These are phyloP conservation scores for Brachionus rubens DNA, from an alignment of 1,140 invertebrate genomes.

Conservation along the genomic window DNA sequence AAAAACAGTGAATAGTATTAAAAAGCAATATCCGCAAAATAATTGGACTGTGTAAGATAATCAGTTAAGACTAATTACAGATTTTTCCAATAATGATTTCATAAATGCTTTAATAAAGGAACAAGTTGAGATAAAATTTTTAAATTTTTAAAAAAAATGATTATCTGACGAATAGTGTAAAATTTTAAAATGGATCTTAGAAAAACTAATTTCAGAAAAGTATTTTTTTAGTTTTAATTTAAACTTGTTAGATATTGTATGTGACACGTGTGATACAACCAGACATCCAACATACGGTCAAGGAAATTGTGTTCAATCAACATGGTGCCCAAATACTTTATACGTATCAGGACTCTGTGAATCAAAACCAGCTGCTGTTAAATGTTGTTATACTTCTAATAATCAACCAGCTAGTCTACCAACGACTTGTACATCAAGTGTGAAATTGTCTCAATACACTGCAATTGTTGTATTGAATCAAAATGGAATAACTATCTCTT, in stretches of 20 bases:
- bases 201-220: too few relatives aligned
- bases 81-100: too few relatives aligned
- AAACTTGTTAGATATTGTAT: conserved; percentile 1
- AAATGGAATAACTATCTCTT: conserved; percentile 4
- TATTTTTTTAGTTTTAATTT: too few relatives aligned
- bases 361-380: conserved; percentile 20
- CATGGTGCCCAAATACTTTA: conserved; percentile 15
- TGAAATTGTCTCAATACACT: neutral
- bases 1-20: too few relatives aligned
- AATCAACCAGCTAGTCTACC: neutral
- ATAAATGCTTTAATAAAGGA: too few relatives aligned
- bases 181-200: too few relatives aligned
- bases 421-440: neutral
- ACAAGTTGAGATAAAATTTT: too few relatives aligned
- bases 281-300: conserved; percentile 18
- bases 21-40: too few relatives aligned
- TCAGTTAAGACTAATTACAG: too few relatives aligned
- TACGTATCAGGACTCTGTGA: conserved; percentile 28
- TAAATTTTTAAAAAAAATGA: too few relatives aligned
- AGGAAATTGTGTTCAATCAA: neutral
- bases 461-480: neutral
- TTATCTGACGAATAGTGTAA: too few relatives aligned
- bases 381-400: conserved; percentile 35
- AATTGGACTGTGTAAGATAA: too few relatives aligned
- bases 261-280: conserved; percentile 16